Base-by-base conservation (phyloP, 2,113 vertebrate genomes). In the Oxyura jamaicensis region DNA sequence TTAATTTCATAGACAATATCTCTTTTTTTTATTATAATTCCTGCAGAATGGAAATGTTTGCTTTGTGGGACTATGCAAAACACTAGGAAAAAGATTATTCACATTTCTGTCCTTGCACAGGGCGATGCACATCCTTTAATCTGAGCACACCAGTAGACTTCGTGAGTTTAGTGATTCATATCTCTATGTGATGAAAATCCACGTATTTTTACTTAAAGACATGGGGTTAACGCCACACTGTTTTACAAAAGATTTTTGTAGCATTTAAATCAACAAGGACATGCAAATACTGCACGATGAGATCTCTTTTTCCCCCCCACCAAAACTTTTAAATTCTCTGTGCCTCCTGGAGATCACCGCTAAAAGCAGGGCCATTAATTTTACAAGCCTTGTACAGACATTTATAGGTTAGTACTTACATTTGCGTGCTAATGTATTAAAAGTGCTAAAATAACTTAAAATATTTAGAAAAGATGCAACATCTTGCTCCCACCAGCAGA, bases 371-470 rank as follows among this genome's bases (percentile, higher is more conserved):
- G 36, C 8, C 19, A 69, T 60, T 41, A 82, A 58, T 44, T 72
- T 48, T 53, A 58, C 35, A 72, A 31, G n/a, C 23, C 25, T 63
- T 74, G 6, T 6, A 71, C 19, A 29, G 76, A 59, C 9, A 33
- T 85, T 80, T 35, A 59, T 68, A 74, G 11, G 25, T 67, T 71
- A 77, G 22, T 44, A 73, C 76, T 72, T 62, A 63, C 18, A 55
- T 41, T 85, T 85, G 36, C 21, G 44, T 56, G 10, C 29, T 77
- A 83, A 23, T 20, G 48, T 28, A 85, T 7, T 10, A 88, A 62
- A 94, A 87, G 23, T 69, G 28, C 35, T 87, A 85, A 74, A 87
- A 58, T 59, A 63, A 71, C 50, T 42, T 36, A 59, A 72, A 88
- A 48, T 68, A 77, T 83, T 93, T 59, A 88, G 55, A 88, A 81